A percentile compares a stretch with the other conserved stretches of the same genome.
These are phyloP conservation scores for Phocides pigmalion DNA, from an alignment of 1,140 invertebrate species.

Conservation along the genomic window DNA sequence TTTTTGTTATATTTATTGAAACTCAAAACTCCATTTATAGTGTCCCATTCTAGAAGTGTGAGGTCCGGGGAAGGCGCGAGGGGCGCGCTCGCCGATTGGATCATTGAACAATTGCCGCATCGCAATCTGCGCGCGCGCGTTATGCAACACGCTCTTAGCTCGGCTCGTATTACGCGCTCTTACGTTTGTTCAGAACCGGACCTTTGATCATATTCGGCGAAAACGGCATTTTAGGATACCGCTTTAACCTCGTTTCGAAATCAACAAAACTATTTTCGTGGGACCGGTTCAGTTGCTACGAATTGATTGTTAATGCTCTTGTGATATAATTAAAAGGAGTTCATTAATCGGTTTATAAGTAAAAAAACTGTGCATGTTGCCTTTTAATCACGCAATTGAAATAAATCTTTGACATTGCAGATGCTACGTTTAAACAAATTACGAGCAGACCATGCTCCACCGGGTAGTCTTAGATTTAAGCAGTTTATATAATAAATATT, in stretches of 20 bases:
- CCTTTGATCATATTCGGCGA: conserved; percentile 6
- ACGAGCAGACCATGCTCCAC: too few relatives aligned
- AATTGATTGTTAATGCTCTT: too few relatives aligned
- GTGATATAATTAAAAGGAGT: too few relatives aligned
- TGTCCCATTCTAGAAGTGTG: conserved; percentile 47
- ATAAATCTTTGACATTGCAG: too few relatives aligned
- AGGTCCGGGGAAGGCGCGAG: conserved; percentile 29
- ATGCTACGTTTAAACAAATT: too few relatives aligned
- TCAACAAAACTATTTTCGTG: too few relatives aligned
- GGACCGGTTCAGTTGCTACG: too few relatives aligned
- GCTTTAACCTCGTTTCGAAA: neutral
- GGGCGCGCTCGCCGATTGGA: conserved; percentile 57
- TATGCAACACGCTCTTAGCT: conserved; percentile 44
- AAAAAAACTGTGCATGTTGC: too few relatives aligned
- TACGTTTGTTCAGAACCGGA: conserved; percentile 18
- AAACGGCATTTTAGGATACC: neutral
- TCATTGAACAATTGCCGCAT: conserved; percentile 67
- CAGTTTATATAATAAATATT: too few relatives aligned
- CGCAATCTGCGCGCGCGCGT: conserved; percentile 45
- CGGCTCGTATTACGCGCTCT: conserved; percentile 17
- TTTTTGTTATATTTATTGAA: neutral
- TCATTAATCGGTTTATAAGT: too few relatives aligned
- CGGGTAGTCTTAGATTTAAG: too few relatives aligned
- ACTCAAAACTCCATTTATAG: neutral
- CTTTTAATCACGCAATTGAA: too few relatives aligned